A percentile compares a stretch with the other conserved stretches of the same genome.
Conservation (phyloP, 2,888 invertebrate genomes). For the Macrophya alboannulata region DNA sequence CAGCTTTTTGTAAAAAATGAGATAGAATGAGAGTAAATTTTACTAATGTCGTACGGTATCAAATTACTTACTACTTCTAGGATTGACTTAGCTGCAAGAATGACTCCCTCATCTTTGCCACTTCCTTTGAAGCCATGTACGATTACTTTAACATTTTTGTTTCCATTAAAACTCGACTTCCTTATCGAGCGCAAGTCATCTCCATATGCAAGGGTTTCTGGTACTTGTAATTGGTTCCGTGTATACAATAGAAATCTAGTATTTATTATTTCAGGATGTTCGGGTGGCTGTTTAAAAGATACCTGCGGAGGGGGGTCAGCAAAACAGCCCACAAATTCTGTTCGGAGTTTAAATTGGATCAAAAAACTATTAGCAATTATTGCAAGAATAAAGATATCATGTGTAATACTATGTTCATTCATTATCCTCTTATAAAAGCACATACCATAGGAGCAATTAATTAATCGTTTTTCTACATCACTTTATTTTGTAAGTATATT, state of each 20-base stretch:
- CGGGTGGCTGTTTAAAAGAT: slow-evolving; percentile 82
- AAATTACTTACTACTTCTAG: slow-evolving; percentile 81
- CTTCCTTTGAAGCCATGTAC: slow-evolving; percentile 84
- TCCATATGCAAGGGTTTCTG: slow-evolving; percentile 80
- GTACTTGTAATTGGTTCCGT: slow-evolving; percentile 76
- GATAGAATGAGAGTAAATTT: neutral
- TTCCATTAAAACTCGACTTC: slow-evolving; percentile 79
- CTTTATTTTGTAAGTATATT: slow-evolving; percentile 31
- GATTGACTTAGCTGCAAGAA: slow-evolving; percentile 79
- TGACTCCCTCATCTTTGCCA: slow-evolving; percentile 80
- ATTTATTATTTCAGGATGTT: slow-evolving; percentile 81
- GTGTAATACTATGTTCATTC: neutral
- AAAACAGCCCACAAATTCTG: slow-evolving; percentile 83
- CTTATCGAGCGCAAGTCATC: slow-evolving; percentile 80
- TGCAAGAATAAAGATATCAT: neutral
- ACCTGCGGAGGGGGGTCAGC: slow-evolving; percentile 80
- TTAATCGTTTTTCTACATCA: neutral
- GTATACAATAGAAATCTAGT: slow-evolving; percentile 82
- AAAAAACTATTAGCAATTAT: slow-evolving; percentile 81
- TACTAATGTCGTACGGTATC: neutral
- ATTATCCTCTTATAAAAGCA: neutral
- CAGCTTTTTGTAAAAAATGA: neutral
- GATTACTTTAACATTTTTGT: slow-evolving; percentile 81
- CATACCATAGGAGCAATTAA: neutral
- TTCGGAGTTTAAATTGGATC: slow-evolving; percentile 78